Percentiles rank a stretch among this genome's conserved stretches.
These are phyloP conservation scores for Lepeophtheirus salmonis DNA, from an alignment of 1,140 invertebrate genomes.

Conservation along the genomic window DNA sequence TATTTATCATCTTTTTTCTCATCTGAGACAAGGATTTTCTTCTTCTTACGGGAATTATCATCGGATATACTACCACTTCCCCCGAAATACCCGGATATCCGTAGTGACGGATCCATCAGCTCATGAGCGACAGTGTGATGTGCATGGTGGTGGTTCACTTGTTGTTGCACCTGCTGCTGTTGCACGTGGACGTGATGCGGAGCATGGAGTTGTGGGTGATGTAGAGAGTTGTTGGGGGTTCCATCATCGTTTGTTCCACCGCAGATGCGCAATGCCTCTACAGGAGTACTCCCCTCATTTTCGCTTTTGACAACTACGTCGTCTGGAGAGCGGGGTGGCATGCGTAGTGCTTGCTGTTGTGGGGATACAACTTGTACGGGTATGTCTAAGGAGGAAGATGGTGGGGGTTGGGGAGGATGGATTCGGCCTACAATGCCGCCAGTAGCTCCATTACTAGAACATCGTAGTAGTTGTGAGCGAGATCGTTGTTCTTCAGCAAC, in stretches of 20 bases:
- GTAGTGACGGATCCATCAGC: background rate
- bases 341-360: background rate
- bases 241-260: too few species aligned
- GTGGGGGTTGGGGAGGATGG: too few species aligned
- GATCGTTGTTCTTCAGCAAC: background rate
- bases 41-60: constrained; percentile 9
- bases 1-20: constrained; percentile 93
- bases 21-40: constrained; percentile 74
- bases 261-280: too few species aligned
- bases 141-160: background rate
- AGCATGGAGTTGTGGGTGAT: too few species aligned
- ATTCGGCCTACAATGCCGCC: too few species aligned
- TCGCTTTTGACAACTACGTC: background rate
- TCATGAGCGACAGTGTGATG: background rate
- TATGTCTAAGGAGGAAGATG: too few species aligned
- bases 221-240: too few species aligned
- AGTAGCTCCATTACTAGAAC: too few species aligned
- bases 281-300: too few species aligned
- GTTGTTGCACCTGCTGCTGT: constrained; percentile 5
- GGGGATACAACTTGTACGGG: constrained; percentile 9
- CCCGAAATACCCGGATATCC: too few species aligned
- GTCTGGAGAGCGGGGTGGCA: too few species aligned
- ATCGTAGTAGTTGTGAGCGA: background rate
- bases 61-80: background rate
- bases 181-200: background rate